Evolutionary conservation across 2,113 vertebrate species (phyloP).

Genomic region (Hyperopisus bebe): DNA sequence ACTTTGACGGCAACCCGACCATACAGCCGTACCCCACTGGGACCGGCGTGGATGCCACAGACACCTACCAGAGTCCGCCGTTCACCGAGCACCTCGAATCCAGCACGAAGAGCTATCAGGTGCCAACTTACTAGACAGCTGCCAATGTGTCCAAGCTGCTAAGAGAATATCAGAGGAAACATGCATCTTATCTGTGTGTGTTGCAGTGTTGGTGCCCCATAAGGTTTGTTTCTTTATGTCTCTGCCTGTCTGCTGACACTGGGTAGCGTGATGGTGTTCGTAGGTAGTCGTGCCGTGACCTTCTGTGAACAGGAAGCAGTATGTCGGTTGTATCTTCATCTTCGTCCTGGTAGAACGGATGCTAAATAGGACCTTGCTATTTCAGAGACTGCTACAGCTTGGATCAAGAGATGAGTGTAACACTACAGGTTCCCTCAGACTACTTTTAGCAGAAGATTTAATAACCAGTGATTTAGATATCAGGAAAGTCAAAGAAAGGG

Average conservation of each 20-base stretch:
- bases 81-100: conserved; percentile 84
- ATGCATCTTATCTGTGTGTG: conserved; percentile 27
- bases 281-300: conserved; percentile 64
- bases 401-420: neutral
- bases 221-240: conserved; percentile 42
- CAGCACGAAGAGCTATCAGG: conserved; percentile 81
- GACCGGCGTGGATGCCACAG: conserved; percentile 77
- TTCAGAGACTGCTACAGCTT: neutral
- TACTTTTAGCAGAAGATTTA: neutral
- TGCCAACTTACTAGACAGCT: conserved; percentile 48
- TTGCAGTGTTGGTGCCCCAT: conserved; percentile 34
- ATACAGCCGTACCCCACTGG: conserved; percentile 74
- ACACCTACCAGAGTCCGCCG: conserved; percentile 87
- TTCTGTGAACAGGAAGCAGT: conserved; percentile 56
- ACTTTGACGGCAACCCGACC: conserved; percentile 59
- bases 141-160: neutral
- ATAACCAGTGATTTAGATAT: neutral
- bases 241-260: conserved; percentile 31
- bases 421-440: conserved; percentile 59
- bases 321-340: conserved; percentile 47
- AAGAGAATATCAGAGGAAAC: conserved; percentile 3
- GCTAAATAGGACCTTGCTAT: conserved; percentile 7
- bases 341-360: conserved; percentile 18
- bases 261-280: conserved; percentile 45
- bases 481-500: conserved; percentile 2